Percentiles rank a stretch among this genome's conserved stretches.
Evolutionary conservation across 92 coral and sea anemone genomes (phyloP).

Genomic region (Porites divaricata): DNA sequence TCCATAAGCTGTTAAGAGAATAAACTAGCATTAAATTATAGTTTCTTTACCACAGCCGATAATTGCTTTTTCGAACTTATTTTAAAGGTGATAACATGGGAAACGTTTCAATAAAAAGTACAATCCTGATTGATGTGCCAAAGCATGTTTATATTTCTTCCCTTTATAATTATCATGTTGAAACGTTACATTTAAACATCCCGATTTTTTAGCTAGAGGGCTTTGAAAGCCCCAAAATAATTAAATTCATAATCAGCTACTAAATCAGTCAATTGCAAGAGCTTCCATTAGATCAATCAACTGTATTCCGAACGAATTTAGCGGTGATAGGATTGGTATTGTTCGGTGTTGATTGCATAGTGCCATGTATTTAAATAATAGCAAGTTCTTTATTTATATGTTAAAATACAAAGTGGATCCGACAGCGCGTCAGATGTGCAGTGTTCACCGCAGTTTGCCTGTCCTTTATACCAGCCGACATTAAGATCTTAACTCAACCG

Average conservation of each 20-base stretch:
- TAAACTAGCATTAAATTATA: slow-evolving; percentile 12
- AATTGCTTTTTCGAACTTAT: not conserved
- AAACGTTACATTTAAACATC: not conserved
- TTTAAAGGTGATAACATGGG: not conserved
- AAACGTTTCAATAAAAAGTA: slow-evolving; percentile 1
- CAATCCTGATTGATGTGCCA: not conserved
- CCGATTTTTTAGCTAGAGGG: not conserved
- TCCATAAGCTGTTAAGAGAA: not conserved
- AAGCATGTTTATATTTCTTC: not conserved
- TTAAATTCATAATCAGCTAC: slow-evolving; percentile 3
- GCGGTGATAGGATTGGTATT: slow-evolving; percentile 11
- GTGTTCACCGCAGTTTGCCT: not conserved
- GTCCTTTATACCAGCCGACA: slow-evolving; percentile 22
- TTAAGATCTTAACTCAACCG: not conserved
- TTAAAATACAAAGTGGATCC: slow-evolving; percentile 27
- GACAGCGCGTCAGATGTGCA: slow-evolving; percentile 12
- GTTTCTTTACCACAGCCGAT: not conserved
- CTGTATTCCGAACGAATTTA: slow-evolving; percentile 18
- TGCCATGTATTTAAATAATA: slow-evolving; percentile 27
- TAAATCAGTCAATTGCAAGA: slow-evolving; percentile 14
- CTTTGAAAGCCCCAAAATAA: slow-evolving; percentile 16
- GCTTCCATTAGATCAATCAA: slow-evolving; percentile 21
- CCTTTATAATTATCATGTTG: too few species aligned
- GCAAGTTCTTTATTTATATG: slow-evolving; percentile 8
- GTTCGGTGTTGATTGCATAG: slow-evolving; percentile 5